Evolutionary conservation across 2,888 invertebrate species (phyloP), one percentile per base, ranked within the genome.

Genomic region (Apodemia mormo): DNA sequence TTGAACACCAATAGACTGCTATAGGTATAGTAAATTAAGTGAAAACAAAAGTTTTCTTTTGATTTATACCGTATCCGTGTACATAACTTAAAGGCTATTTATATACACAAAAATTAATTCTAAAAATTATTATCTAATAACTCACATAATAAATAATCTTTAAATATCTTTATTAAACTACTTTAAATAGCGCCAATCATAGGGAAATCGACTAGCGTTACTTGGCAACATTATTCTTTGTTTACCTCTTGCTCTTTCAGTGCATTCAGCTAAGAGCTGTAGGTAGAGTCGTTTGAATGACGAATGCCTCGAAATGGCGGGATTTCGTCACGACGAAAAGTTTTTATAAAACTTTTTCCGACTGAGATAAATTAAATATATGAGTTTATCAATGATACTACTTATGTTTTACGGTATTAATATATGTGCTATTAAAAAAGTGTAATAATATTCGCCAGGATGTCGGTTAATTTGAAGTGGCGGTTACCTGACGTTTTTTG

Each of bases 401-500:
- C 61, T 37, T 52, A 69, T 72, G 73, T 67, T 65, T 72, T 73
- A 72, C 76, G 78, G 68, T 71, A 81, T 61, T 33, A 14, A 33
- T 30, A 33, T 6, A 33, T 61, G 61, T 61, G 61, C 61, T 61
- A 61, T 30, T 33, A 61, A 33, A 61, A 6, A 78, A 84, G 90
- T 90, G 87, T 88, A 88, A 90, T 86, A 88, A 87, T 81, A 86
- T 84, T 85, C 86, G 87, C 86, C 87, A 90, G 86, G 89, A 92
- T 93, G 92, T 90, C 92, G 87, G 93, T 92, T 92, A 90, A 88
- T 92, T 92, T 89, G 89, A 93, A 93, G 93, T 92, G 92, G 90
- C 91, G 88, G 92, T 92, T 93, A 93, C 92, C 92, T 93, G 93
- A 86, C 92, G 89, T 92, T 92, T 92, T 92, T 92, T 93, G 92